These are phyloP conservation scores for Heteractis magnifica DNA, from an alignment of 92 coral and sea anemone species.

Conservation along the genomic window DNA sequence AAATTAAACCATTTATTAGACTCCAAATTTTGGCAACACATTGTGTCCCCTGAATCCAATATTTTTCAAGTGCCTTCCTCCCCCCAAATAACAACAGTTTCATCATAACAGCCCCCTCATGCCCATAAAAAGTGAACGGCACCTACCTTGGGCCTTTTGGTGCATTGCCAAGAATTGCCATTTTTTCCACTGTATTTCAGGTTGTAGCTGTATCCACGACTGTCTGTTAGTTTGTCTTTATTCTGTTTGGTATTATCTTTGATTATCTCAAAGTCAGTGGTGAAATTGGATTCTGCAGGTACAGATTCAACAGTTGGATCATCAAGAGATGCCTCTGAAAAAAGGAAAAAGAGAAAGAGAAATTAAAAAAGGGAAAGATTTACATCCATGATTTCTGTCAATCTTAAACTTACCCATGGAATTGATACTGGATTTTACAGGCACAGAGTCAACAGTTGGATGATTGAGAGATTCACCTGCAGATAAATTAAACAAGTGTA, in stretches of 20 bases:
- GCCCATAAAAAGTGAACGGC: not conserved
- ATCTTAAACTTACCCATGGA: constrained; percentile 1
- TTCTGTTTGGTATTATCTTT: not conserved
- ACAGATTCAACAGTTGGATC: not conserved
- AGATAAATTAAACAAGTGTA: not conserved
- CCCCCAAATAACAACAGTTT: not conserved
- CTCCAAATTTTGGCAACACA: too few species aligned
- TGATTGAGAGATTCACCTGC: not conserved
- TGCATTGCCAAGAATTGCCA: not conserved
- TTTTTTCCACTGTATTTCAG: not conserved
- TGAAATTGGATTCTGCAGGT: not conserved
- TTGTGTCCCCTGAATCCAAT: too few species aligned
- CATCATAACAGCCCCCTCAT: not conserved
- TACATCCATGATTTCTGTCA: not conserved
- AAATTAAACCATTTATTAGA: too few species aligned
- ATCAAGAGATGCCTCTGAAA: not conserved
- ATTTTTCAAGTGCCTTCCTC: too few species aligned
- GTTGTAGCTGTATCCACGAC: not conserved
- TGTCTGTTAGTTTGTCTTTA: not conserved
- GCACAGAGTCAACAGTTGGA: too few species aligned
- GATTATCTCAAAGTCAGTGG: not conserved
- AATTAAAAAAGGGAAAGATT: not conserved
- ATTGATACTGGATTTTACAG: too few species aligned
- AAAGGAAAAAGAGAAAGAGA: not conserved
- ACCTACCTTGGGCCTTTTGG: not conserved